Evolutionary conservation across 2,113 vertebrate genomes (phyloP), one percentile per base, ranked within the genome.

Genomic region (Xerus inauris): DNA sequence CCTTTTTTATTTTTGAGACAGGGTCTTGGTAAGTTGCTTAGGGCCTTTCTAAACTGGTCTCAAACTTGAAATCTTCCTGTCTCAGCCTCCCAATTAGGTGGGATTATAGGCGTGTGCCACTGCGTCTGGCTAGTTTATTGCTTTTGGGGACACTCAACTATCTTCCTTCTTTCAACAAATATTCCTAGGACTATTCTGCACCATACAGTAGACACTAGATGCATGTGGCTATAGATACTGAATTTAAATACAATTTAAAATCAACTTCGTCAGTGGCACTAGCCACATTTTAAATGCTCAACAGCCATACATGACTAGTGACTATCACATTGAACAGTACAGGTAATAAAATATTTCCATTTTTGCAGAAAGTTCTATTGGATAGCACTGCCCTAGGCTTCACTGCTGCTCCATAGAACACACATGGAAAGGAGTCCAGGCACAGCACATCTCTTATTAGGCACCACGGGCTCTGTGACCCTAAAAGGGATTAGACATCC

Each of bases 171-270:
- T 28, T 51, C 20, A 88, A 89, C 3, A 79, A 54, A 94, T 92
- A 49, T 85, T 89, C 76, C 81, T 64, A 90, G 22, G 8, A 59
- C 32, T 83, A 22, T 38, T 35, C 49, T 62, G 1, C 54, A 64
- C 5, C 40, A 76, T 32, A 75, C 0, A 30, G 19, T 71, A 65
- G 80, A 28, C 22, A 94, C 17, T 90, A 87, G 71, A n/a, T 32
- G 89, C 19, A 57, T 35, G 47, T 79, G 28, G 67, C 26, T 94
- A 54, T 72, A 82, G 54, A 92, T 76, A 71, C 47, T 16, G 88
- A 84, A 94, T 80, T 65, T 10, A 7, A 77, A n/a, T 75, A 59
- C 79, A 87, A 94, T 35, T 90, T 85, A 84, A 96, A 94, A 93
- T 75, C 38, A 71, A 89, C 57, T 84, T 92, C 42, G 45, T 85